A percentile compares a stretch with the other conserved stretches of the same genome.
Conservation (phyloP, 2,888 invertebrate genomes). For the Apamea sordens region DNA sequence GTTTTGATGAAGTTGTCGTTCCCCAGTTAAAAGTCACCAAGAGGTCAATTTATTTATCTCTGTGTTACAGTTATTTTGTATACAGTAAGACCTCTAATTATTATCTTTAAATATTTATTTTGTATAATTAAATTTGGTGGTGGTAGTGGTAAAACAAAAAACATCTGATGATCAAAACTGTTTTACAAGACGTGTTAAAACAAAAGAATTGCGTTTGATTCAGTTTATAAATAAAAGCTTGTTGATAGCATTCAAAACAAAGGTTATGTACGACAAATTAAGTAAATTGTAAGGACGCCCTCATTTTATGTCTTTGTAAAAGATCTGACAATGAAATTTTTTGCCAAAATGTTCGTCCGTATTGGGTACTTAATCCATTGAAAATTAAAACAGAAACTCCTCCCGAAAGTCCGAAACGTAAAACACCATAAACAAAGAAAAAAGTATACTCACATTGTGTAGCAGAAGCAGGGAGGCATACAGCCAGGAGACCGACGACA, state of each 20-base stretch:
- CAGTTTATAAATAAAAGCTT: constrained; percentile 3
- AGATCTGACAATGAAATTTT: neutral
- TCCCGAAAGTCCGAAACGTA: constrained; percentile 19
- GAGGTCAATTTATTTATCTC: constrained; percentile 21
- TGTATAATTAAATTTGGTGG: constrained; percentile 26
- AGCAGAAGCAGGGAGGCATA: constrained; percentile 88
- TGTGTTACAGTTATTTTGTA: neutral
- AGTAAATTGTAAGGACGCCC: neutral
- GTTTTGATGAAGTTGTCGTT: constrained; percentile 17
- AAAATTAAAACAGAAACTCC: constrained; percentile 3
- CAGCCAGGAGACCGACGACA: constrained; percentile 87
- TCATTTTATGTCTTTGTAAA: neutral
- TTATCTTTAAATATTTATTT: constrained; percentile 5
- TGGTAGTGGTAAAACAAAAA: constrained; percentile 30
- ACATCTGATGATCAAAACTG: constrained; percentile 8
- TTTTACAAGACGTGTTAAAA: neutral
- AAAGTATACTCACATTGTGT: constrained; percentile 92
- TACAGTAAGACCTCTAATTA: constrained; percentile 13
- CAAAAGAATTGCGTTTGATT: constrained; percentile 46
- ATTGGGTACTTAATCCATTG: neutral
- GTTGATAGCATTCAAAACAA: neutral
- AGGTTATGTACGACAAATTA: neutral
- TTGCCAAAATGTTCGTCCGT: neutral
- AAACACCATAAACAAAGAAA: constrained; percentile 62
- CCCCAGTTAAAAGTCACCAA: constrained; percentile 1